Conservation (phyloP, 2,797 vertebrate species). For the Carapus acus region DNA sequence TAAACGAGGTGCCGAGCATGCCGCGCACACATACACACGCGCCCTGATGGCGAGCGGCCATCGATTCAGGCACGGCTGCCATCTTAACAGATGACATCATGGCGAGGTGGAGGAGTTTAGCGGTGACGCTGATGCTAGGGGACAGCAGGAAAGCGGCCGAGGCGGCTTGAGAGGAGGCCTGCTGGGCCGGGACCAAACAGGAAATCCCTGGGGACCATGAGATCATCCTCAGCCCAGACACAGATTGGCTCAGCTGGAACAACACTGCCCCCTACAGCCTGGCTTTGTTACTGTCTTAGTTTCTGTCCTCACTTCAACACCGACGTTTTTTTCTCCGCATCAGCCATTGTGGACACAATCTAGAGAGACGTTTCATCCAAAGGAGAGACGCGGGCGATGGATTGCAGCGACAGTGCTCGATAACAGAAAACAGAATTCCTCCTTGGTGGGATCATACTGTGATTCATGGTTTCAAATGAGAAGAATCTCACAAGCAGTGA, state of each 20-base stretch:
- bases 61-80: conserved; percentile 11
- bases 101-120: conserved; percentile 21
- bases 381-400: no score
- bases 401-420: no score
- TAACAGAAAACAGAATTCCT: no score
- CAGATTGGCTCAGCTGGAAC: conserved; percentile 38
- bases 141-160: conserved; percentile 45
- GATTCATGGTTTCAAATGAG: no score
- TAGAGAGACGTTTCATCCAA: no score
- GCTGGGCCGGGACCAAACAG: conserved; percentile 57
- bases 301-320: no score
- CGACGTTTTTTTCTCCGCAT: no score
- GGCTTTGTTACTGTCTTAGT: neutral
- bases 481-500: no score
- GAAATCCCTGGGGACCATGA: conserved; percentile 59
- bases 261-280: conserved; percentile 64
- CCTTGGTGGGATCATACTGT: no score
- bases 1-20: neutral
- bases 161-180: conserved; percentile 56
- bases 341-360: no score
- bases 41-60: neutral
- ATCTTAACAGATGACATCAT: conserved; percentile 55
- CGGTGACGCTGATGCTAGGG: conserved; percentile 49
- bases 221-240: conserved; percentile 53
- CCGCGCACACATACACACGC: no score